These are phyloP conservation scores for Heliconius sara DNA, from an alignment of 2,888 invertebrate species.

Conservation along the genomic window DNA sequence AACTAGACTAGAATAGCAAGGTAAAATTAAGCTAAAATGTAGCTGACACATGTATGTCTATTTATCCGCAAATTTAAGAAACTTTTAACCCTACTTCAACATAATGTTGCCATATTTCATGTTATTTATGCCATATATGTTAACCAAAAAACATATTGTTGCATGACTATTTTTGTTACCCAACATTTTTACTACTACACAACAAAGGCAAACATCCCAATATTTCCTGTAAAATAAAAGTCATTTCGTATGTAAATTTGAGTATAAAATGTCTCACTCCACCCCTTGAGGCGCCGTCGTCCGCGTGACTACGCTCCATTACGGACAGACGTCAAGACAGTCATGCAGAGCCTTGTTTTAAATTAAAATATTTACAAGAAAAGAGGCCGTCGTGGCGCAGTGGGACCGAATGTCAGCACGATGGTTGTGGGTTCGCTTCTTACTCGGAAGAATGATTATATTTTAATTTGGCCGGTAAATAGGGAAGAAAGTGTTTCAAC, in stretches of 20 bases:
- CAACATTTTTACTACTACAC: not conserved
- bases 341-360: conserved; percentile 18
- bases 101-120: not conserved
- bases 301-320: conserved; percentile 25
- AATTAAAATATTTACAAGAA: conserved; percentile 11
- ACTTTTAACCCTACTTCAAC: not conserved
- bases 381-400: not conserved
- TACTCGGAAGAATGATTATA: not conserved
- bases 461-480: not conserved
- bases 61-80: not conserved
- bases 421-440: too few relatives aligned
- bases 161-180: not conserved
- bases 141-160: not conserved
- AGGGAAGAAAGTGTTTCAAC: not conserved
- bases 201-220: not conserved
- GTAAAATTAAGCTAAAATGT: too few relatives aligned
- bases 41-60: not conserved
- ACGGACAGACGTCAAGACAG: conserved; percentile 11
- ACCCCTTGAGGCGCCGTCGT: conserved; percentile 15
- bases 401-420: not conserved
- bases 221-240: conserved; percentile 7
- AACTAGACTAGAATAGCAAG: too few relatives aligned
- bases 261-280: conserved; percentile 25
- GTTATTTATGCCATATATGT: too few relatives aligned
- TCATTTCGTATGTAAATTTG: conserved; percentile 20